A percentile compares a stretch with the other conserved stretches of the same genome.
Conservation (phyloP, 1,140 invertebrate genomes). For the Amphibalanus amphitrite region DNA sequence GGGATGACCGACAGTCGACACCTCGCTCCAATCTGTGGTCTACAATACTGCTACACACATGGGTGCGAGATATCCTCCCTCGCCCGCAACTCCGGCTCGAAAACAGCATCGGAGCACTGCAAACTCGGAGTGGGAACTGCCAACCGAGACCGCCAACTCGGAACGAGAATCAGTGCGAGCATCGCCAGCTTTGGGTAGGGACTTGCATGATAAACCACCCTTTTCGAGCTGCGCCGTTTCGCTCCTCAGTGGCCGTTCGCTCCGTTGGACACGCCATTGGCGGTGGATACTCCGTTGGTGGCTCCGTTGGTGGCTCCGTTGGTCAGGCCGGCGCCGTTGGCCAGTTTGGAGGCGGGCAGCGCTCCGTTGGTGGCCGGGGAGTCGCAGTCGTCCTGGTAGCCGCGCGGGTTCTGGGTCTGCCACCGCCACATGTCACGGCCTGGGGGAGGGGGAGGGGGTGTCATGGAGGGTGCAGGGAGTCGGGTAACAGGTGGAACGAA, state of each 20-base stretch:
- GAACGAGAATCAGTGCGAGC: too few species aligned
- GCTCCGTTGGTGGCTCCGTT: neutral
- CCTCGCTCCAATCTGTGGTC: too few species aligned
- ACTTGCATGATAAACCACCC: too few species aligned
- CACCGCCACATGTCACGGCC: constrained; percentile 75
- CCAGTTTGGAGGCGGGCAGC: neutral
- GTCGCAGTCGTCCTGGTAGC: constrained; percentile 34
- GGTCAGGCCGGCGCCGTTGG: neutral
- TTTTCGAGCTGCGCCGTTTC: neutral
- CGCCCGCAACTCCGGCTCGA: too few species aligned
- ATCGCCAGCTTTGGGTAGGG: too few species aligned
- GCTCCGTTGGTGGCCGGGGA: neutral
- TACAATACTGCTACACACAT: too few species aligned
- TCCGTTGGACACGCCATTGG: neutral
- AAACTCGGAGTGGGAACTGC: too few species aligned
- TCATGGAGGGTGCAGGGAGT: neutral
- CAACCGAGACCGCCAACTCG: too few species aligned
- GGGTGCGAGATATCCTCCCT: too few species aligned
- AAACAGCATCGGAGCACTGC: too few species aligned
- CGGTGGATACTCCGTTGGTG: neutral
- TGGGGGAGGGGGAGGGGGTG: constrained; percentile 23
- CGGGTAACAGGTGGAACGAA: constrained; percentile 1
- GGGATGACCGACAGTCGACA: too few species aligned
- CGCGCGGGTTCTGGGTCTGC: constrained; percentile 68
- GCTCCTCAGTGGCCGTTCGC: neutral